Percentiles rank a stretch among this genome's conserved stretches.
Evolutionary conservation across 2,888 invertebrate species (phyloP).

Genomic region (Diabrotica balteata): DNA sequence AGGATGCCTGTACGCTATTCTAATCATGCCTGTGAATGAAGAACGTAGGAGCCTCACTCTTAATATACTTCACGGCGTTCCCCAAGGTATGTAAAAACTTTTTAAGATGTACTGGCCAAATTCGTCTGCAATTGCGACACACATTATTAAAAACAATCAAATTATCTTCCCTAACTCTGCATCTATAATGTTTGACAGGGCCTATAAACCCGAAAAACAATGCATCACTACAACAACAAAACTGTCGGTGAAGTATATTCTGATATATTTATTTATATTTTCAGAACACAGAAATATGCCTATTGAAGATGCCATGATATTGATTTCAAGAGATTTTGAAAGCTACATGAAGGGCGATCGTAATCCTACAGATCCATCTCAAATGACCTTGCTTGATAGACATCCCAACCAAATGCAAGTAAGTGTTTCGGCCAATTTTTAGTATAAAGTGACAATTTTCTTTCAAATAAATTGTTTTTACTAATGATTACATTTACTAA

Average conservation of each 20-base stretch:
- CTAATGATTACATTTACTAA: not conserved
- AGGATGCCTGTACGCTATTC: constrained; percentile 88
- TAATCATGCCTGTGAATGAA: constrained; percentile 86
- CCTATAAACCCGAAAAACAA: no score
- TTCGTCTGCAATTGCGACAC: no score
- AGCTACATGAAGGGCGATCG: constrained; percentile 65
- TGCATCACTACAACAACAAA: no score
- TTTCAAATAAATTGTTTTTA: not conserved
- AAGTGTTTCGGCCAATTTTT: not conserved
- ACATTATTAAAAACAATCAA: no score
- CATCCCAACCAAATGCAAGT: constrained; percentile 73
- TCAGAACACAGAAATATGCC: constrained; percentile 96
- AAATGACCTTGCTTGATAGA: constrained; percentile 57
- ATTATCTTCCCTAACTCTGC: no score
- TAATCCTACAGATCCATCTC: constrained; percentile 45
- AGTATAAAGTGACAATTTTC: not conserved
- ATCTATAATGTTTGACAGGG: no score
- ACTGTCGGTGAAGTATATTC: no score
- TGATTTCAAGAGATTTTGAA: constrained; percentile 77
- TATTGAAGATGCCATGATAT: constrained; percentile 83
- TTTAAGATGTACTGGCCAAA: no score
- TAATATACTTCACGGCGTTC: constrained; percentile 88
- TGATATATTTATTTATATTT: constrained; percentile 23
- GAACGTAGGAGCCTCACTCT: constrained; percentile 86
- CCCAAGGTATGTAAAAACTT: constrained; percentile 71